Evolutionary conservation across 1,140 invertebrate genomes (phyloP), one percentile per base, ranked within the genome.

Genomic region (Temnothorax nylanderi): DNA sequence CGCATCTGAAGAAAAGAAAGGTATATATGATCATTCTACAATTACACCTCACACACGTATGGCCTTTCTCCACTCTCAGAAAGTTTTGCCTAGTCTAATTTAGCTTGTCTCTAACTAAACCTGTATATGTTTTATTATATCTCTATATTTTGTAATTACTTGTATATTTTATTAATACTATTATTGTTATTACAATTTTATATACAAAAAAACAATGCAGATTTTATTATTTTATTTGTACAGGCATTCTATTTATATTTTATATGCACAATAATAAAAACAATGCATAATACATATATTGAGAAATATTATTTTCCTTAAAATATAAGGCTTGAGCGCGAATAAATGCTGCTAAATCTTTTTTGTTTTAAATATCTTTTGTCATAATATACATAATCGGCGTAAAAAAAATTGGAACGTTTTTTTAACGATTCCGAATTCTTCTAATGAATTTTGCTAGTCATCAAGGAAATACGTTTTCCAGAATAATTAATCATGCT

Each of bases 1-100:
- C 44, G 89, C 89, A 11, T 95, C 94, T 11, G 96, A 96, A 56
- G 96, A 96, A 78, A 96, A 96, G 77, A 96, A 95, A 87, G 93
- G 96, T 96, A 77, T 7, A 74, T 26, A 32, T 37, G 21, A 64
- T 75, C n/a, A 3, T 47, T 75, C 32, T 47, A 6, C 47, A 34
- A 54, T 26, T 41, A 18, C 4, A n/a, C 1, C 26, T 26, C 5
- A 3, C 64, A n/a, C 37, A 65, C 41, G 18, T 18, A 3, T 41
- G 13, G 56, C 26, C 13, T 62, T 18, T 49, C 11, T 13, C 26
- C 18, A 32, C 7, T 44, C 26, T 71, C 34, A 37, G 60, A 32
- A 49, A 51, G 4, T 11, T 58, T 26, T 41, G 13, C 21, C 32
- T 77, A 47, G 67, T n/a, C 21, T 54, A 51, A 37, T 49, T 4